Percentiles rank a stretch among this genome's conserved stretches.
Conservation (phyloP, 2,113 vertebrate genomes). For the Larimichthys polyactis region DNA sequence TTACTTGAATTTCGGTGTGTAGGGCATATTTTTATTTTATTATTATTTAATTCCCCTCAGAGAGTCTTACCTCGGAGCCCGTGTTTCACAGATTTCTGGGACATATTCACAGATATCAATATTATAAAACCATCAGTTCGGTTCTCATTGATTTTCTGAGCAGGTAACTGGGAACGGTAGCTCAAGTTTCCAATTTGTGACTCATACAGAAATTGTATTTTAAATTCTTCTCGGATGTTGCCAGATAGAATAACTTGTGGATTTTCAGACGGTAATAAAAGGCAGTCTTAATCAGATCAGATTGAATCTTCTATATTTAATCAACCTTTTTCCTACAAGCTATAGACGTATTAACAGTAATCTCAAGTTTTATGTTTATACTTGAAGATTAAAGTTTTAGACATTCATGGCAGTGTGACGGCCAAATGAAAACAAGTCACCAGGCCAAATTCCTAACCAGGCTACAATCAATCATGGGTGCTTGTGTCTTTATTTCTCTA, state of each 20-base stretch:
- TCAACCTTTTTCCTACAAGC: not conserved
- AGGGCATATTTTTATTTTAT: not conserved
- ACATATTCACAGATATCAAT: not conserved
- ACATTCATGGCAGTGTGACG: not conserved
- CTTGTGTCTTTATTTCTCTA: constrained; percentile 50
- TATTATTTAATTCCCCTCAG: not conserved
- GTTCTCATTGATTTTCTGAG: not conserved
- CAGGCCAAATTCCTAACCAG: constrained; percentile 34
- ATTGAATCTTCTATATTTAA: not conserved
- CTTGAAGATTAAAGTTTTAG: not conserved
- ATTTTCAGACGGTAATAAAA: not conserved
- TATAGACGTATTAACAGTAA: not conserved
- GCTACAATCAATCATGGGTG: constrained; percentile 65
- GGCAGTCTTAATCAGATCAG: not conserved
- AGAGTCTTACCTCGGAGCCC: not conserved
- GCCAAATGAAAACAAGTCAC: constrained; percentile 14
- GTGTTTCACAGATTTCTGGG: constrained; percentile 15
- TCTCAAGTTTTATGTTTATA: not conserved
- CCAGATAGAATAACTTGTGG: not conserved
- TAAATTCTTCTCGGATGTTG: not conserved
- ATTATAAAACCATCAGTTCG: not conserved
- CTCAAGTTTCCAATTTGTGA: constrained; percentile 1
- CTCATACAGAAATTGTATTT: not conserved
- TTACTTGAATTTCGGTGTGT: too few relatives aligned
- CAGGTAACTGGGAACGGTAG: not conserved